Percentiles rank a stretch among this genome's conserved stretches.
Evolutionary conservation across 2,888 invertebrate species (phyloP).

Genomic region (Tachina grossa): DNA sequence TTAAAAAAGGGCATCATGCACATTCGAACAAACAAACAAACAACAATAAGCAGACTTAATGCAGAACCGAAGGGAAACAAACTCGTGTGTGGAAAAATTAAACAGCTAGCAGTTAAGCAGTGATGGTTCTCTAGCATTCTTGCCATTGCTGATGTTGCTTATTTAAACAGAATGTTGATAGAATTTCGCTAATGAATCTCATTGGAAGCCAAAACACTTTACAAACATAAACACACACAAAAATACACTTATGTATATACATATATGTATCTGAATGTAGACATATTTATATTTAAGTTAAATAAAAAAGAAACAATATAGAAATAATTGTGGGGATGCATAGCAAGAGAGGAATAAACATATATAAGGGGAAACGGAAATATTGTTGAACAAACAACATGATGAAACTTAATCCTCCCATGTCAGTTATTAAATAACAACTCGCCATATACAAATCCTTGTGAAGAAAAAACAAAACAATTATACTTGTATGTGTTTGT

Average conservation of each 20-base stretch:
- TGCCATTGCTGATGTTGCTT: constrained; percentile 54
- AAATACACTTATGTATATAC: neutral
- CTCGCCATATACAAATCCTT: neutral
- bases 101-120: too few species aligned
- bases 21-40: neutral
- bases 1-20: constrained; percentile 20
- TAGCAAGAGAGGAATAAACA: constrained; percentile 25
- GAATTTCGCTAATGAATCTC: constrained; percentile 70
- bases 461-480: neutral
- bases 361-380: constrained; percentile 15
- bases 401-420: constrained; percentile 67
- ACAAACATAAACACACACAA: neutral
- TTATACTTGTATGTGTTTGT: too few species aligned
- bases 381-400: constrained; percentile 50
- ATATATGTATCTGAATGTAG: neutral
- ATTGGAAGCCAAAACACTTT: constrained; percentile 37
- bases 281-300: neutral
- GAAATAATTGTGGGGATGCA: constrained; percentile 32
- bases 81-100: neutral
- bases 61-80: neutral
- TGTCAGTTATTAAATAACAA: constrained; percentile 48
- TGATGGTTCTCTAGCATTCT: constrained; percentile 20
- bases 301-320: constrained; percentile 28
- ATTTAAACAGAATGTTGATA: constrained; percentile 41
- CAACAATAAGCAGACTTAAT: constrained; percentile 11